Conservation (phyloP, 2,113 vertebrate genomes). For the Athene cunicularia region DNA sequence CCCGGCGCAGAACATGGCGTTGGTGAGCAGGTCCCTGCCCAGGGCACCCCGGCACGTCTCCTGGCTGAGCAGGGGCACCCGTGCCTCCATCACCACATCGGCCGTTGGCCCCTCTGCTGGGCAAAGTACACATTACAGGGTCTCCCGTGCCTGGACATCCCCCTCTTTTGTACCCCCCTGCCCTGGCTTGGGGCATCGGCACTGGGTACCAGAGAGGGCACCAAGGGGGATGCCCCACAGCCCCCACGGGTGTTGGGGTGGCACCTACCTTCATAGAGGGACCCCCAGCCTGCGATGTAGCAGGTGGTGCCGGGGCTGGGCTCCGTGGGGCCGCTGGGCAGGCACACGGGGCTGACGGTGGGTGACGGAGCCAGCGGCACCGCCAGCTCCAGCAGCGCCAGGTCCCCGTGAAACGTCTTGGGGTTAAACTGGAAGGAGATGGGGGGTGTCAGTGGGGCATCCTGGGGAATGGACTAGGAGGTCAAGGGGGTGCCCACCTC, state of each 20-base stretch:
- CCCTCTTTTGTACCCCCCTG: background rate
- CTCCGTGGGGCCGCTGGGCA: constrained; percentile 79
- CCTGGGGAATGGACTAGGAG: background rate
- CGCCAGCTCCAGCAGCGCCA: constrained; percentile 89
- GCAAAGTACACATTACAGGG: background rate
- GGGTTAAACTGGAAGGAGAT: constrained; percentile 85
- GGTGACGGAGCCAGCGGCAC: constrained; percentile 73
- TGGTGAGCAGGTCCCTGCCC: constrained; percentile 87
- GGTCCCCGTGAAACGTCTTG: constrained; percentile 91
- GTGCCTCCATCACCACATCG: constrained; percentile 89
- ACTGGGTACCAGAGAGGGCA: background rate
- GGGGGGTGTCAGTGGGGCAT: no score
- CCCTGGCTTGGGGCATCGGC: background rate
- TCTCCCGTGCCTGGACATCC: accelerated
- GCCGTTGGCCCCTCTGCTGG: constrained; percentile 86
- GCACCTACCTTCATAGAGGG: constrained; percentile 87
- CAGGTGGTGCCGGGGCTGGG: constrained; percentile 84
- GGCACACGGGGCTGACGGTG: constrained; percentile 83
- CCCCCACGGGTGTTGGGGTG: accelerated
- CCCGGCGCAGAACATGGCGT: constrained; percentile 91
- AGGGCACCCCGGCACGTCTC: constrained; percentile 84
- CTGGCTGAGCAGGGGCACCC: constrained; percentile 86
- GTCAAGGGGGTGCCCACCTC: no score
- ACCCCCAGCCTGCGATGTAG: constrained; percentile 93
- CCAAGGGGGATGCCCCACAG: background rate